These are phyloP conservation scores for Erpobdella octoculata DNA, from an alignment of 2,888 invertebrate genomes.

Conservation along the genomic window DNA sequence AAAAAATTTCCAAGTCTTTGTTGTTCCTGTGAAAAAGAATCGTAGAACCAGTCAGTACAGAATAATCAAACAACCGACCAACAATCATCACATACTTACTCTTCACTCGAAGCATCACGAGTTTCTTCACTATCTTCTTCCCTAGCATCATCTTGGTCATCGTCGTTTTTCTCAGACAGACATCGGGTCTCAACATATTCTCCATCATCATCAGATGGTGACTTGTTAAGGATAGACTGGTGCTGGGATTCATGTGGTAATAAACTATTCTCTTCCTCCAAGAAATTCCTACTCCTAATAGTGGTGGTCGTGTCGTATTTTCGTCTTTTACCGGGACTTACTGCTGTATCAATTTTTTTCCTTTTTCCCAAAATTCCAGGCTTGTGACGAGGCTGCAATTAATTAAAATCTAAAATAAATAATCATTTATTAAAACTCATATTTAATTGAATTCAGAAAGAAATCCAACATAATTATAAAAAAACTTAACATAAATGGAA, in stretches of 20 bases:
- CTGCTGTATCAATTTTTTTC: background rate
- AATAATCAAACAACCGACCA: background rate
- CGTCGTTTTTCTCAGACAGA: too few species aligned
- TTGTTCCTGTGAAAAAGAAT: background rate
- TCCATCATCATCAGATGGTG: too few species aligned
- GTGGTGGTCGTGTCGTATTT: background rate
- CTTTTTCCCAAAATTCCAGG: constrained; percentile 12
- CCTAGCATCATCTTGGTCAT: too few species aligned
- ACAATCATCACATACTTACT: background rate
- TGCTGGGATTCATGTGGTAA: too few species aligned
- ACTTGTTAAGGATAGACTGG: too few species aligned
- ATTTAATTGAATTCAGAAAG: too few species aligned
- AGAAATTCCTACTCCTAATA: too few species aligned
- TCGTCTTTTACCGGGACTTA: background rate
- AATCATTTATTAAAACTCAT: too few species aligned
- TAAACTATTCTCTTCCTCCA: too few species aligned
- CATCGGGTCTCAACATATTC: too few species aligned
- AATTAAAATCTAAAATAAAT: background rate
- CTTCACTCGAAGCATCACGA: background rate
- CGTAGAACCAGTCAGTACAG: background rate
- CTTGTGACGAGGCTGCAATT: constrained; percentile 7
- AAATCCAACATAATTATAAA: too few species aligned
- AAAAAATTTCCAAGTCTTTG: constrained; percentile 20
- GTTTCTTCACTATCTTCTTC: background rate
- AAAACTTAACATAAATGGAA: too few species aligned